These are phyloP conservation scores for Germaria angustata DNA, from an alignment of 2,888 invertebrate species.

Conservation along the genomic window DNA sequence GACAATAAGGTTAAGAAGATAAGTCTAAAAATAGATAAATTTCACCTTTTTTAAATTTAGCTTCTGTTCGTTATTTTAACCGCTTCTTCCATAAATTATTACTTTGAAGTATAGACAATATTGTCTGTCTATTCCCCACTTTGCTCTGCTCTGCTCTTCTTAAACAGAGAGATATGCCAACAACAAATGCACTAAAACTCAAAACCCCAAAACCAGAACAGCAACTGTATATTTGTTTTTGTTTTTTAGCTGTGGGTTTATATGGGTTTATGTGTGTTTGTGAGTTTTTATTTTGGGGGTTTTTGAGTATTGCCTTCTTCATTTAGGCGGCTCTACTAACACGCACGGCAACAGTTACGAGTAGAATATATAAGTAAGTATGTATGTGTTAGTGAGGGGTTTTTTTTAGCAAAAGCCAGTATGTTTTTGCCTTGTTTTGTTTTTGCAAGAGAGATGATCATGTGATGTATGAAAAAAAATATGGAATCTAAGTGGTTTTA, in stretches of 20 bases:
- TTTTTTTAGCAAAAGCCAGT: constrained; percentile 16
- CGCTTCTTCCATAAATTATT: background rate
- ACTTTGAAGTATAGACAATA: background rate
- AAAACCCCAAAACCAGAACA: background rate
- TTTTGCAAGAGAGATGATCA: constrained; percentile 41
- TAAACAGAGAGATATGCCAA: background rate
- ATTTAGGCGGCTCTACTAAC: constrained; percentile 23
- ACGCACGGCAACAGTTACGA: constrained; percentile 1
- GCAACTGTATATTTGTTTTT: background rate
- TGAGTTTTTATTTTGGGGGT: background rate
- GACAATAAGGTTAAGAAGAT: no score
- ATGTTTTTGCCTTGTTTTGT: constrained; percentile 15
- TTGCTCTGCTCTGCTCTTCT: background rate
- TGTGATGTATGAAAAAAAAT: constrained; percentile 34
- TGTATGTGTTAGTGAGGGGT: background rate
- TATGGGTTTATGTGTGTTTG: background rate
- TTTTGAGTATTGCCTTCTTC: constrained; percentile 26
- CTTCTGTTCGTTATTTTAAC: background rate
- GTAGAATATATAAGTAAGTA: background rate
- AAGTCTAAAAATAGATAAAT: no score
- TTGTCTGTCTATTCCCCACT: background rate
- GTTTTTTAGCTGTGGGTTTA: background rate
- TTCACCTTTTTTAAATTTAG: no score
- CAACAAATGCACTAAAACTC: background rate
- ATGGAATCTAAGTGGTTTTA: no score